phyloP scores from a whole-genome alignment of 1,140 invertebrate species.

The Geopemphigus sp. region DNA sequence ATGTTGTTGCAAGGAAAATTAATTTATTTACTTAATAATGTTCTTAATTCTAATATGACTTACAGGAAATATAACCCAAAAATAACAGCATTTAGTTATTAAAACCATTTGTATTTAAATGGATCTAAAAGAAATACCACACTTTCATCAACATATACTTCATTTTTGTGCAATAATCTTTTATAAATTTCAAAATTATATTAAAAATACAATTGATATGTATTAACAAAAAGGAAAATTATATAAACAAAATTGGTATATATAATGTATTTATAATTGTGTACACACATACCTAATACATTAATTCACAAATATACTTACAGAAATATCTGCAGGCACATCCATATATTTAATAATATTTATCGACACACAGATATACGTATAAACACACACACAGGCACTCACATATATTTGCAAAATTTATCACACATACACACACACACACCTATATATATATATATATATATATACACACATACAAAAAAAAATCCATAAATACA shows the following conservation, averaged over 20 bases:
- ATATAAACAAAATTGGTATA: not conserved
- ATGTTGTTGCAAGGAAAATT: conserved; percentile 56
- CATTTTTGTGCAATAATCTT: conserved; percentile 39
- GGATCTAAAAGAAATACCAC: conserved; percentile 33
- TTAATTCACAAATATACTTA: not conserved
- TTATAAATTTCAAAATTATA: conserved; percentile 40
- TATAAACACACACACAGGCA: no score
- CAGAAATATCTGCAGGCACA: not conserved
- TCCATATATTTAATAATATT: no score
- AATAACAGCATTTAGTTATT: conserved; percentile 27
- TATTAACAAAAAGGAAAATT: not conserved
- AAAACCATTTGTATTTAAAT: conserved; percentile 32
- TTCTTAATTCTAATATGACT: not conserved
- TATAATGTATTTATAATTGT: not conserved
- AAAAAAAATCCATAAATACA: no score
- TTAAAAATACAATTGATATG: not conserved
- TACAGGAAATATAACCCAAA: conserved; percentile 20
- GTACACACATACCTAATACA: not conserved
- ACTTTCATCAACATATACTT: conserved; percentile 26
- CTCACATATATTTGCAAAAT: no score
- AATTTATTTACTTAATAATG: no score
- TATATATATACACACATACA: no score
- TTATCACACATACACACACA: no score
- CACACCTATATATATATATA: no score
- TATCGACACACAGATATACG: no score